Percentiles rank a stretch among this genome's conserved stretches.
phyloP scores from a whole-genome alignment of 2,797 vertebrate species.

The Sebastes kiyomatsui region DNA sequence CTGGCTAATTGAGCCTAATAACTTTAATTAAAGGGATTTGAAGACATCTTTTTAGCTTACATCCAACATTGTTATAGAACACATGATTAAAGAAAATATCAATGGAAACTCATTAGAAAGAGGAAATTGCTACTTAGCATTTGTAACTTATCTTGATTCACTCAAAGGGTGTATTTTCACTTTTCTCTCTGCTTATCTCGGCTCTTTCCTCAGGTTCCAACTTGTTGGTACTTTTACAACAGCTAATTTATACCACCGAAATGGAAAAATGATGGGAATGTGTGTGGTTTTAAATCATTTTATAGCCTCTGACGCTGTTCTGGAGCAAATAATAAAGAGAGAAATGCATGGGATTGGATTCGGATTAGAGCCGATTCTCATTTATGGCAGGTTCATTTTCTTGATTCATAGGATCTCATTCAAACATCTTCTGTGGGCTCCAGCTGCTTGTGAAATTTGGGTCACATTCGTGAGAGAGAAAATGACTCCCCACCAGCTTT shows the following conservation, averaged over 20 bases:
- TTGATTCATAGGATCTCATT: constrained; percentile 38
- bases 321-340: constrained; percentile 14
- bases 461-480: constrained; percentile 9
- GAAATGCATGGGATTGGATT: background rate
- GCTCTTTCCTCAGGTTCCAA: background rate
- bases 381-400: constrained; percentile 22
- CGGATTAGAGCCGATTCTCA: background rate
- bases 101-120: constrained; percentile 42
- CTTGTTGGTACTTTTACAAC: constrained; percentile 23
- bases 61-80: background rate
- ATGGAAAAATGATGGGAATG: constrained; percentile 22
- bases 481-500: background rate
- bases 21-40: constrained; percentile 23
- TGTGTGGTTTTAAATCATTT: constrained; percentile 6
- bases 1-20: background rate
- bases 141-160: constrained; percentile 38
- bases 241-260: constrained; percentile 27
- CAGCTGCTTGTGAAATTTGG: constrained; percentile 8
- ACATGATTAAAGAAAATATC: constrained; percentile 36
- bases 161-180: constrained; percentile 33
- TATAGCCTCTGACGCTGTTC: constrained; percentile 10
- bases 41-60: constrained; percentile 1
- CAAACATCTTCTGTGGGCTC: constrained; percentile 14
- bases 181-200: constrained; percentile 9
- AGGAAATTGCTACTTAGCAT: constrained; percentile 38